Evolutionary conservation across 2,113 vertebrate species (phyloP).

Genomic region (Sphaerodactylus townsendi): DNA sequence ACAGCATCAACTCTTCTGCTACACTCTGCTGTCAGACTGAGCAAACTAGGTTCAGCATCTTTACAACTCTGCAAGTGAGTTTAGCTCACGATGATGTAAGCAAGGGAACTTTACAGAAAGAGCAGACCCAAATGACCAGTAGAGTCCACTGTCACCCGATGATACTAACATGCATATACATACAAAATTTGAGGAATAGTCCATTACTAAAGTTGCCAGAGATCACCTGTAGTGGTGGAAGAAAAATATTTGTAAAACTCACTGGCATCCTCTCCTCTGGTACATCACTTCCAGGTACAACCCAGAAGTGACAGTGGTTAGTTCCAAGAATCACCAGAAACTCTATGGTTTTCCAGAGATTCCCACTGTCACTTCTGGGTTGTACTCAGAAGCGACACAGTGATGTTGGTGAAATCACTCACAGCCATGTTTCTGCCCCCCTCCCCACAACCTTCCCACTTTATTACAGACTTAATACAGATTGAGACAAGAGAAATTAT

Average conservation of each 20-base stretch:
- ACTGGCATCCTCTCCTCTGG: too few species aligned
- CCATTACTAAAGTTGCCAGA: neutral
- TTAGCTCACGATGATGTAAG: neutral
- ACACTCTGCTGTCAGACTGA: neutral
- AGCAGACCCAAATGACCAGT: neutral
- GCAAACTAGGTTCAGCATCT: neutral
- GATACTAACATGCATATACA: neutral
- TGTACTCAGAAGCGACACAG: too few species aligned
- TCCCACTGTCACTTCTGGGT: too few species aligned
- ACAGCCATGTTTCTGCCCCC: too few species aligned
- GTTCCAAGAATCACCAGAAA: too few species aligned
- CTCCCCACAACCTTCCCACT: too few species aligned
- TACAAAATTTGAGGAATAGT: neutral
- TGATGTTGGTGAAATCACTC: too few species aligned
- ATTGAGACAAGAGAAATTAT: neutral
- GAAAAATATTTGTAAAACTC: too few species aligned
- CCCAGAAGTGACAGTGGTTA: too few species aligned
- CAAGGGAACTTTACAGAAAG: neutral
- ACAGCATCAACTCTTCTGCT: neutral
- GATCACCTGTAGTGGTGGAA: too few species aligned
- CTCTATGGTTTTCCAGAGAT: too few species aligned
- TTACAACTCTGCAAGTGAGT: neutral
- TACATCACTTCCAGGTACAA: too few species aligned
- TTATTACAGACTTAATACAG: neutral
- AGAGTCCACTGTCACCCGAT: neutral